Conservation (phyloP, 2,888 invertebrate genomes). For the Coenonympha glycerion region DNA sequence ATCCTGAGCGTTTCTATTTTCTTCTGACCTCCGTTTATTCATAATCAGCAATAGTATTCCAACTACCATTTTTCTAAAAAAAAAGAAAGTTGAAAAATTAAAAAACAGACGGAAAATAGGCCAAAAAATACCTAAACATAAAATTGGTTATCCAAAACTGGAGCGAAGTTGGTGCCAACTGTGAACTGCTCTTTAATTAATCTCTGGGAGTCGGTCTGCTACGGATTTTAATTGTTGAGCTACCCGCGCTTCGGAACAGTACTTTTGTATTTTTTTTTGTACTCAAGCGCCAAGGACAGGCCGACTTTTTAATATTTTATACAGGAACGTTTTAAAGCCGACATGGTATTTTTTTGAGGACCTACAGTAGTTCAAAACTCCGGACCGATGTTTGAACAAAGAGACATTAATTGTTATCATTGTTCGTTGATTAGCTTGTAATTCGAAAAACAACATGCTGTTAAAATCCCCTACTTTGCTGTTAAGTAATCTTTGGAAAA, state of each 20-base stretch:
- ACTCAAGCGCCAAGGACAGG: background rate
- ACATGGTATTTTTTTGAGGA: background rate
- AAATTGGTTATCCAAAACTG: slow-evolving; percentile 21
- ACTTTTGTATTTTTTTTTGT: slow-evolving; percentile 2
- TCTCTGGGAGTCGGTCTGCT: slow-evolving; percentile 31
- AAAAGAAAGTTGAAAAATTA: background rate
- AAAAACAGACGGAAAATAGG: slow-evolving; percentile 8
- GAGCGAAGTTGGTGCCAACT: slow-evolving; percentile 28
- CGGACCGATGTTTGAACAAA: too few species aligned
- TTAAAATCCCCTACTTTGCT: too few species aligned
- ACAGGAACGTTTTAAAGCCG: background rate
- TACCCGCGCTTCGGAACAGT: background rate
- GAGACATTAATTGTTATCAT: too few species aligned
- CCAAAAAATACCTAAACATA: slow-evolving; percentile 17
- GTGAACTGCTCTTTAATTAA: slow-evolving; percentile 38
- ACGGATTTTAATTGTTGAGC: slow-evolving; percentile 34
- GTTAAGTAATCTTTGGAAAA: too few species aligned
- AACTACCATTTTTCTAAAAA: background rate
- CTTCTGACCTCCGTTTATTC: too few species aligned
- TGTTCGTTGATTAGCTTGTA: too few species aligned
- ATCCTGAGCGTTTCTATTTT: too few species aligned
- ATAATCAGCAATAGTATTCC: background rate
- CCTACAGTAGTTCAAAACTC: too few species aligned
- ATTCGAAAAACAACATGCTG: too few species aligned
- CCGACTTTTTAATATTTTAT: background rate